Evolutionary conservation across 2,888 invertebrate genomes (phyloP), one percentile per base, ranked within the genome.

Genomic region (Tipula lateralis): DNA sequence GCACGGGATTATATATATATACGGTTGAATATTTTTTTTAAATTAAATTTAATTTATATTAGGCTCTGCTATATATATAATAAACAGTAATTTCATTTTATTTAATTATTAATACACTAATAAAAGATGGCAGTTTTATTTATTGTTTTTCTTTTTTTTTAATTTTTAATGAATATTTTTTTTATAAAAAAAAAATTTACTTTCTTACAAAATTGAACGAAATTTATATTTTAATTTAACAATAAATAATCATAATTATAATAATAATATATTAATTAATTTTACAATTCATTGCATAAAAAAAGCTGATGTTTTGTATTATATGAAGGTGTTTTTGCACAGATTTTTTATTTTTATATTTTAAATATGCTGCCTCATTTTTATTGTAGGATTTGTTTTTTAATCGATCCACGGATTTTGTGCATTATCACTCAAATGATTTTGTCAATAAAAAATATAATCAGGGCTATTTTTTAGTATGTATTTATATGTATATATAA

Each of bases 181-280:
- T 66, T 66, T 24, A 24, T 24, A 66, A 66, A 66, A 66, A 19
- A 66, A 66, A 66, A 44, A n/a, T 44, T 19, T 50, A 50, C 4
- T 50, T 66, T 24, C 66, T 66, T 66, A 66, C n/a, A 66, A 66
- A 66, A 24, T 66, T 66, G 24, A 66, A 66, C 66, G 66, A 66
- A n/a, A 13, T 66, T 24, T 66, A 4, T 50, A 19, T 66, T 66
- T 66, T 66, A 66, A 66, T 66, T 66, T 66, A 66, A 66, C 66
- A 66, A 66, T 66, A 66, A 66, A 66, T 66, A 66, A 66, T 66
- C 66, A 66, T 66, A 66, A 66, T 66, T 24, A 66, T 66, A 66
- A 66, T 66, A 50, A 50, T 50, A 50, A 66, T 66, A 24, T 66
- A 24, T 66, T 66, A 50, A 50, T 50, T 50, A 50, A 50, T 66